Base-by-base conservation (phyloP, 1,140 invertebrate genomes). In the Zaprionus davidi region DNA sequence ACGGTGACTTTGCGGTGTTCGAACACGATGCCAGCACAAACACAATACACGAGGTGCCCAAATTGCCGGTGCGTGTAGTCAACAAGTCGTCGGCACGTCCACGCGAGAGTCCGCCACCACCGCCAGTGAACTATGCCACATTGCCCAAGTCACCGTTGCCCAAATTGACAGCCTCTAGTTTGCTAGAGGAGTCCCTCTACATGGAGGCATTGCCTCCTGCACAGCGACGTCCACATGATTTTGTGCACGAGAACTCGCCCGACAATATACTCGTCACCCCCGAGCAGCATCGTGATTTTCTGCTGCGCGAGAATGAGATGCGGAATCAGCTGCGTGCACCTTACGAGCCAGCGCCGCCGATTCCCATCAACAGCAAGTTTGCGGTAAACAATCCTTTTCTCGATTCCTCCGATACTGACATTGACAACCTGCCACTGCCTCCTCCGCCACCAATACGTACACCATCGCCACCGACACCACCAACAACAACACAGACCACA, bases 351-450 rank as follows among this genome's bases (percentile, higher is more conserved):
- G 86, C 90, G 3, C 91, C 91, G 44, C 91, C 91, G 22, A 81
- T 91, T 44, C 91, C 91, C 11, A 74, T 81, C 44, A 49, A 53
- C 31, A 59, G 53, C 51, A 79, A 76, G 71, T 75, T 73, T 79
- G 78, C 81, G 91, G 91, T 92, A 92, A 92, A 92, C 81, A 91
- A 92, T 77, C 84, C 86, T 63, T 88, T 92, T 70, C 76, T 90
- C 65, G 91, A 92, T 88, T 80, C 64, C 78, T 90, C 63, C 75
- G 85, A 92, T 58, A 91, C 81, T 76, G 87, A 84, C 85, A 80
- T 91, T 78, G 91, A 92, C 73, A 90, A 70, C 77, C 86, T 92
- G 71, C 90, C 91, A 74, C 59, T 92, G 72, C 91, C 91, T 31
- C 91, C 91, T 67, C 76, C 80, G 59, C 91, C 80, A 67, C 76